phyloP scores from a whole-genome alignment of 2,113 vertebrate species.

The Choloepus hoffmanni region DNA sequence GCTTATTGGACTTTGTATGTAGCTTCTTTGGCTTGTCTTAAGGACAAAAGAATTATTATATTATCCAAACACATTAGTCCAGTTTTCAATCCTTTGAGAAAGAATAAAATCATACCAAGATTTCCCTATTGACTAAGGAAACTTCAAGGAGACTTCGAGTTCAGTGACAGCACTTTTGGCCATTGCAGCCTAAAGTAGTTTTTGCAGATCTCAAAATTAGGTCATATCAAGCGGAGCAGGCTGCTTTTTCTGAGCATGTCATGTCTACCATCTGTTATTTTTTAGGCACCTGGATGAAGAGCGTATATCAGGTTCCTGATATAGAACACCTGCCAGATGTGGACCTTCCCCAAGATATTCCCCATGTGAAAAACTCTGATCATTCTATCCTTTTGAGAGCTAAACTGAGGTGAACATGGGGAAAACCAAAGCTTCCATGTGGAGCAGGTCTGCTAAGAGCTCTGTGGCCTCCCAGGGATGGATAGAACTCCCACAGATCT shows the following conservation, averaged over 20 bases:
- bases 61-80: not conserved
- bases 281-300: not conserved
- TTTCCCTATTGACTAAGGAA: no score
- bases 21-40: constrained; percentile 37
- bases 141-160: not conserved
- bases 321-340: not conserved
- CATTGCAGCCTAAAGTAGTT: not conserved
- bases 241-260: not conserved
- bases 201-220: not conserved
- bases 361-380: not conserved
- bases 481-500: no score
- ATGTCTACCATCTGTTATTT: not conserved
- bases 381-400: not conserved
- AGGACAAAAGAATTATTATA: not conserved
- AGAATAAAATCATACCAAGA: no score
- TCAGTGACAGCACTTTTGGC: not conserved
- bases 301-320: not conserved
- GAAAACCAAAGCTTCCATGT: not conserved
- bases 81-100: not conserved
- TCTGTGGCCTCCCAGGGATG: no score
- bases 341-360: not conserved
- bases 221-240: not conserved
- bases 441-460: not conserved
- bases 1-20: constrained; percentile 24
- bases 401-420: not conserved